Base-by-base conservation (phyloP, 2,797 vertebrate genomes). In the Macropodus opercularis region DNA sequence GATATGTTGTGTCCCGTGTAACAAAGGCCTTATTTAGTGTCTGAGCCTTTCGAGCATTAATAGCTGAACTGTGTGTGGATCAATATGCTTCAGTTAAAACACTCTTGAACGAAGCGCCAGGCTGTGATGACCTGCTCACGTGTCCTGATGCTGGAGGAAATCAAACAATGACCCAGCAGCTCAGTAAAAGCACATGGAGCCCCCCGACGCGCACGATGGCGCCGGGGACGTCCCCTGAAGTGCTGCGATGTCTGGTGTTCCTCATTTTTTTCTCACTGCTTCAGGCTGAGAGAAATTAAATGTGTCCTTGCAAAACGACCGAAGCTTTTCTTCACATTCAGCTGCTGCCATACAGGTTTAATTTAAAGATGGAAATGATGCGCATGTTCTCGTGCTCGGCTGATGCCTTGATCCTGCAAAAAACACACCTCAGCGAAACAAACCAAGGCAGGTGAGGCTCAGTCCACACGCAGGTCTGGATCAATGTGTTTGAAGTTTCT, bases 171-270 rank as follows among this genome's bases (percentile, higher is more conserved):
- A 66, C 55, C 70, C 66, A 21, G 59, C 57, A 66, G 65, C 56
- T n/a, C 41, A 71, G 64, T 52, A 72, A 21, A 67, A 71, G n/a
- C n/a, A n/a, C n/a, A n/a, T n/a, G n/a, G n/a, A n/a, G n/a, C 50
- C 34, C 79, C 73, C 88, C 79, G 85, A 86, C 86, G 7, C 24
- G 24, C 7, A 26, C 7, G 68, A 35, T 1, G 19, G 13, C 10
- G 54, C 64, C 81, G 42, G 23, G 22, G 51, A 31, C 31, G 23
- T 23, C 22, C n/a, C 44, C 51, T 66, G 72, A 76, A 74, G 61
- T 50, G n/a, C 3, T 34, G 48, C n/a, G 8, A 29, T 39, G 10
- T 44, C 38, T 35, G 7, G 47, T 72, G 32, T 54, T 56, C 7
- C n/a, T n/a, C n/a, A n/a, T n/a, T n/a, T 27, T 21, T 22, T 61